These are phyloP conservation scores for Aplysia californica DNA, from an alignment of 1,140 invertebrate species.

Conservation along the genomic window DNA sequence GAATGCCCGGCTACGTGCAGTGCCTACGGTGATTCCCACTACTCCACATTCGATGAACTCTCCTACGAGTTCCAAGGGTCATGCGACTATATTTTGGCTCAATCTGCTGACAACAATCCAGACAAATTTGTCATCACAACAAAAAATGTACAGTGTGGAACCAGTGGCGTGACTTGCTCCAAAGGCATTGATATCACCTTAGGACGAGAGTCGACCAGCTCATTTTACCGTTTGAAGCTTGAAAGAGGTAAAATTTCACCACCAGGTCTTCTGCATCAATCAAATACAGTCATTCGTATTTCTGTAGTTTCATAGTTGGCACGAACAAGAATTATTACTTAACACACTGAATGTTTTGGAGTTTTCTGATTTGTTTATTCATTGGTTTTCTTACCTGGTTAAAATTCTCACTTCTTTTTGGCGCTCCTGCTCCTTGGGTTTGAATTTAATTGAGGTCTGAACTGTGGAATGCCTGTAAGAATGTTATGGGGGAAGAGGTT, in stretches of 20 bases:
- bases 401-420: too few relatives aligned
- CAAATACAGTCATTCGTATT: too few relatives aligned
- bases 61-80: conserved; percentile 87
- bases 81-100: conserved; percentile 86
- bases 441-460: too few relatives aligned
- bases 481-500: too few relatives aligned
- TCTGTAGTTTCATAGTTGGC: too few relatives aligned
- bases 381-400: too few relatives aligned
- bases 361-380: too few relatives aligned
- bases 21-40: conserved; percentile 76
- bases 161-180: conserved; percentile 86
- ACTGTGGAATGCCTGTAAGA: too few relatives aligned
- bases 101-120: conserved; percentile 61
- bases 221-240: conserved; percentile 54
- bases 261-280: too few relatives aligned
- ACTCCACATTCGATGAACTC: conserved; percentile 85
- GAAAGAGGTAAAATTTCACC: conserved; percentile 48
- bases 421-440: too few relatives aligned
- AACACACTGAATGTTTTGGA: too few relatives aligned
- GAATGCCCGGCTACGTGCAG: conserved; percentile 71
- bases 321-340: too few relatives aligned
- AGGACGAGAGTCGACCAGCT: conserved; percentile 37
- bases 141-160: conserved; percentile 85
- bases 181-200: conserved; percentile 80
- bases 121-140: conserved; percentile 47